Evolutionary conservation across 1,140 invertebrate genomes (phyloP), one percentile per base, ranked within the genome.

Genomic region (Drosophila subobscura): DNA sequence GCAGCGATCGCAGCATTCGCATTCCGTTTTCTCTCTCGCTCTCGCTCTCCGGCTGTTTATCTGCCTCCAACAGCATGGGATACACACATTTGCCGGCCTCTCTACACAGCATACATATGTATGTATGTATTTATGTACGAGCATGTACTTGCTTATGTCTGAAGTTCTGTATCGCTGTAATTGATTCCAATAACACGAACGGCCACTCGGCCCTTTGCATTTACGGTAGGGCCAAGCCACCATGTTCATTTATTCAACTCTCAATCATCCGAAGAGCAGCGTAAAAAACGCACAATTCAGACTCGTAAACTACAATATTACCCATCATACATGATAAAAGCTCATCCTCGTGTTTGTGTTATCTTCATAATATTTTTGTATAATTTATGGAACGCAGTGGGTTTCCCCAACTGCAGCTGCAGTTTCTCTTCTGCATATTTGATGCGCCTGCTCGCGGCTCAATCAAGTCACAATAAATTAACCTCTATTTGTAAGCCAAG

Each of bases 401-500:
- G 45, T 63, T 51, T 79, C 68, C 41, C 44, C 10, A 45, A 52
- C 40, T 55, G 50, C 79, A 85, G 73, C 40, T 55, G 50, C 79
- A 85, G 73, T 84, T 85, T 78, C 73, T 57, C 80, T 53, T 61
- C 20, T 44, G 56, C 75, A 64, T 77, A 58, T 54, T 74, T 60
- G 77, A 65, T 72, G 78, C 79, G 64, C 65, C 72, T 79, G 66
- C 66, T 68, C 33, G 23, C 70, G 77, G 49, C 73, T 76, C 65
- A 75, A 86, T 84, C 77, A 76, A 72, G 76, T 85, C 67, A 59
- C 72, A 73, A 80, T 86, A 86, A 86, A 85, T 85, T 85, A 85
- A 86, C 81, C 81, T 85, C 81, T 77, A 85, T 85, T 85, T 85
- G 81, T 85, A 85, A 86, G 83, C 73, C 78, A 81, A 81, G 75